These are phyloP conservation scores for Sinelater perroti DNA, from an alignment of 2,888 invertebrate genomes.

Conservation along the genomic window DNA sequence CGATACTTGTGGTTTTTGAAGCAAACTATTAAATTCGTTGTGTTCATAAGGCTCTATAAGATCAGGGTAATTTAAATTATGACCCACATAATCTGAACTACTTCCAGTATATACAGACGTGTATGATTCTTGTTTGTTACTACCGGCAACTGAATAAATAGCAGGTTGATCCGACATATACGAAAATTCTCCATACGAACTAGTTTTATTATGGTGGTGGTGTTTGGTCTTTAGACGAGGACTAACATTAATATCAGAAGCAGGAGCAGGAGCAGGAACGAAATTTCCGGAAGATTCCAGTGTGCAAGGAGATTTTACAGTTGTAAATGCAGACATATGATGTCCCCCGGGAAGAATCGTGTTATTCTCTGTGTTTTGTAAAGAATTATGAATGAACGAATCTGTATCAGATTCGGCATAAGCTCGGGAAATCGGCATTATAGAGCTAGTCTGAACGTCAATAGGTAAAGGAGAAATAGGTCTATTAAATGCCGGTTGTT, in stretches of 20 bases:
- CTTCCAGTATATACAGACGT: slow-evolving; percentile 80
- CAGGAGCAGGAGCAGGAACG: slow-evolving; percentile 65
- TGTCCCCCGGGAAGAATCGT: slow-evolving; percentile 61
- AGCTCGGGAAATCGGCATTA: slow-evolving; percentile 60
- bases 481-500: slow-evolving; percentile 33
- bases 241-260: slow-evolving; percentile 63
- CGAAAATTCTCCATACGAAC: slow-evolving; percentile 58
- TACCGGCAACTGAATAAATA: slow-evolving; percentile 79
- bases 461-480: slow-evolving; percentile 39
- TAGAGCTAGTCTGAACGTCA: slow-evolving; percentile 37
- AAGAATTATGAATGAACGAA: slow-evolving; percentile 55
- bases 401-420: slow-evolving; percentile 66
- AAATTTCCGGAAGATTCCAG: slow-evolving; percentile 63
- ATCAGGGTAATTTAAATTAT: slow-evolving; percentile 74
- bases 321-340: slow-evolving; percentile 65
- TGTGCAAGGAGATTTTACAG: slow-evolving; percentile 63
- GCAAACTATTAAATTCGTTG: slow-evolving; percentile 60
- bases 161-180: slow-evolving; percentile 69
- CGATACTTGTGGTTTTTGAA: slow-evolving; percentile 65
- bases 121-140: slow-evolving; percentile 74
- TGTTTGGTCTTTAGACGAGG: slow-evolving; percentile 62
- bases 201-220: slow-evolving; percentile 53
- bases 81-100: slow-evolving; percentile 68
- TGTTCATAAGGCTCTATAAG: slow-evolving; percentile 69
- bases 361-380: slow-evolving; percentile 48